These are phyloP conservation scores for Tachyglossus aculeatus DNA, from an alignment of 2,797 vertebrate species.

Conservation along the genomic window DNA sequence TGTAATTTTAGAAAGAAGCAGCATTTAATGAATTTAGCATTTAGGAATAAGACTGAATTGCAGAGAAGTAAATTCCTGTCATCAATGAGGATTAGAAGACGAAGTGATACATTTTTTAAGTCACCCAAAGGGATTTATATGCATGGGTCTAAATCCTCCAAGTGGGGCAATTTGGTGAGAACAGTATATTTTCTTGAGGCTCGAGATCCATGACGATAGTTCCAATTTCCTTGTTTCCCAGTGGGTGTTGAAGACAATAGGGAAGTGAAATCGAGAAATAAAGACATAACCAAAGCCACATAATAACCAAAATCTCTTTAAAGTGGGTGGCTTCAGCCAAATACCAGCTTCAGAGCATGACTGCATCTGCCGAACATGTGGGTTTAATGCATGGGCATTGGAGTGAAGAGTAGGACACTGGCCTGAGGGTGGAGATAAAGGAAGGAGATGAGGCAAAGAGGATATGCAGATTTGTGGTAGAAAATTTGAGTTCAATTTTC, in stretches of 20 bases:
- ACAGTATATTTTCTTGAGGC: not conserved
- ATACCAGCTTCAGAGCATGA: not conserved
- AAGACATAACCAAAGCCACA: slow-evolving; percentile 8
- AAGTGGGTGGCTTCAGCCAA: not conserved
- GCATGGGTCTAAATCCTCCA: slow-evolving; percentile 27
- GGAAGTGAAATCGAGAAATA: not conserved
- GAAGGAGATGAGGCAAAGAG: slow-evolving; percentile 24
- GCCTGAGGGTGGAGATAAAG: not conserved
- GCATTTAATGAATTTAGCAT: slow-evolving; percentile 10
- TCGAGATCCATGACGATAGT: not conserved
- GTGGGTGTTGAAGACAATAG: slow-evolving; percentile 22
- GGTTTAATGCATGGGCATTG: slow-evolving; percentile 35
- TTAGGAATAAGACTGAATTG: not conserved
- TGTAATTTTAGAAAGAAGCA: slow-evolving; percentile 12
- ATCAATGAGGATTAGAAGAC: slow-evolving; percentile 22
- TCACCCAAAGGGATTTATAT: not conserved
- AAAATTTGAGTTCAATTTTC: slow-evolving; percentile 42
- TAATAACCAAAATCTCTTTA: slow-evolving; percentile 16
- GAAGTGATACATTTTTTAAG: slow-evolving; percentile 13
- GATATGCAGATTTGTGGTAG: slow-evolving; percentile 46
- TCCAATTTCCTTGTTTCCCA: slow-evolving; percentile 24
- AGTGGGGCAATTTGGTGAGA: slow-evolving; percentile 10
- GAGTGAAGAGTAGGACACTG: not conserved
- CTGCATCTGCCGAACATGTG: slow-evolving; percentile 22
- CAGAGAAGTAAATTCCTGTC: slow-evolving; percentile 5